Conservation (phyloP, 2,797 vertebrate genomes). For the Mus minutoides region DNA sequence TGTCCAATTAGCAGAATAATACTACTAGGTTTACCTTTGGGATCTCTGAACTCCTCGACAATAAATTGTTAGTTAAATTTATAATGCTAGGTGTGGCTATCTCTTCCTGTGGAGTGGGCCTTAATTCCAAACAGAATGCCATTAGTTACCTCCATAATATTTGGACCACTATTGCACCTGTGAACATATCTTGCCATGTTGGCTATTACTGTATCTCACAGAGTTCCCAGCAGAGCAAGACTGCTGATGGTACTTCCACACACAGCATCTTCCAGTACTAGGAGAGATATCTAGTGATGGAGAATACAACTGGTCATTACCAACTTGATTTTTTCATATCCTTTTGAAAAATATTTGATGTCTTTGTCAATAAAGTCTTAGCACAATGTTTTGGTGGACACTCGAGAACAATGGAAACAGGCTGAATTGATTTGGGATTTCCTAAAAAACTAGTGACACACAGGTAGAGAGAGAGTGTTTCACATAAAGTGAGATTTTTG, state of each 20-base stretch:
- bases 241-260: neutral
- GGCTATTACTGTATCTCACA: neutral
- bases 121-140: neutral
- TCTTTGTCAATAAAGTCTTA: neutral
- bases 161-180: neutral
- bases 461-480: neutral
- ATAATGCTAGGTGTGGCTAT: neutral
- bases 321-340: neutral
- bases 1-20: neutral
- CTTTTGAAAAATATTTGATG: neutral
- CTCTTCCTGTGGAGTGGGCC: too few relatives aligned
- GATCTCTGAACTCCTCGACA: neutral
- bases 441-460: neutral
- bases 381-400: neutral
- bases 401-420: neutral
- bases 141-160: neutral
- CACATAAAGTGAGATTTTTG: neutral
- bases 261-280: too few relatives aligned
- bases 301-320: neutral
- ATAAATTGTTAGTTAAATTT: neutral
- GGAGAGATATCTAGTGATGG: neutral
- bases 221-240: neutral
- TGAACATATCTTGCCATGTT: neutral
- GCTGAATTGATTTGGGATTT: neutral
- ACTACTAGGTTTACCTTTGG: neutral